phyloP scores from a whole-genome alignment of 2,797 vertebrate genomes.

The Phrynocephalus vlangalii region DNA sequence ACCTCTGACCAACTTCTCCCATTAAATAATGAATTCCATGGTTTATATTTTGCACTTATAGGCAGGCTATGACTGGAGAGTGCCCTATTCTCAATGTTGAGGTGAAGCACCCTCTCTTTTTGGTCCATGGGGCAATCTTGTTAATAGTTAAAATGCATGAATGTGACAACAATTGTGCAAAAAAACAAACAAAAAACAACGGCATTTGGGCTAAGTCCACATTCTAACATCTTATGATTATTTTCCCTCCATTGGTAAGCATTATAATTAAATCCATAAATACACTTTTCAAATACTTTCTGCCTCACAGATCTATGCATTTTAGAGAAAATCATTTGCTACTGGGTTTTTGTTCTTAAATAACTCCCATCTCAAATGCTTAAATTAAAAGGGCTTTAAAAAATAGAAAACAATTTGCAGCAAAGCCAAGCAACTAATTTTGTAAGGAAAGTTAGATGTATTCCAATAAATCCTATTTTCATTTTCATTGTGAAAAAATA shows the following conservation, averaged over 20 bases:
- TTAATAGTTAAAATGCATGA: not conserved
- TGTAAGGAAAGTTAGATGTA: fast-evolving
- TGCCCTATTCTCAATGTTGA: too few species aligned
- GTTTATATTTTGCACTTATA: too few species aligned
- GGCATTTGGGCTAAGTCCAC: not conserved
- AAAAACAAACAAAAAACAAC: too few species aligned
- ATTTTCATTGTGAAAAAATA: slow-evolving; percentile 21
- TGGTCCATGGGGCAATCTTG: too few species aligned
- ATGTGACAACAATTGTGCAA: not conserved
- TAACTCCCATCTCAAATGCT: not conserved
- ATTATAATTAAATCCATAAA: not conserved
- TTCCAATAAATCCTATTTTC: slow-evolving; percentile 13
- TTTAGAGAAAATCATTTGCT: not conserved
- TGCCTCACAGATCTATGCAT: not conserved
- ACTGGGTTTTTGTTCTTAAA: not conserved
- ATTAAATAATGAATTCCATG: not conserved
- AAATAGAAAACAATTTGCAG: not conserved
- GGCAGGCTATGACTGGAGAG: too few species aligned
- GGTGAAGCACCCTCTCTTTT: too few species aligned
- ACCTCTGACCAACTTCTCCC: not conserved
- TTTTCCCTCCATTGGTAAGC: not conserved
- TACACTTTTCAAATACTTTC: not conserved
- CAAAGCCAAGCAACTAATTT: not conserved
- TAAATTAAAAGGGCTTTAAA: not conserved
- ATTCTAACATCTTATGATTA: not conserved